Evolutionary conservation across 2,888 invertebrate genomes (phyloP), one percentile per base, ranked within the genome.

Genomic region (Prosapia bicincta): DNA sequence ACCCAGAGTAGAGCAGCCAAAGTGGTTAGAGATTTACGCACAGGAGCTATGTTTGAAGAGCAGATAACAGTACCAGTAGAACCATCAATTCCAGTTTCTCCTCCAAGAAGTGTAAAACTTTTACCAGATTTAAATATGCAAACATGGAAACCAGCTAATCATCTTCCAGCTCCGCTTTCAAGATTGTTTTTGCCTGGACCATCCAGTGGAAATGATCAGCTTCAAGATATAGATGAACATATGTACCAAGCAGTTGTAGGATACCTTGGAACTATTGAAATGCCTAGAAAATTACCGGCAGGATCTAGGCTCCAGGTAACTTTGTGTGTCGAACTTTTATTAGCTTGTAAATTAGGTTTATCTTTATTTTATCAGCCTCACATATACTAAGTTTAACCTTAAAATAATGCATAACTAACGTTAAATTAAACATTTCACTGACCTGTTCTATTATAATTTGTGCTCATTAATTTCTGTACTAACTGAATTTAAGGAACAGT

Each of bases 201-300:
- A 83, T 87, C 90, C 0, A 88, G 93, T 9, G 93, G 93, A 78
- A 93, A 93, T 70, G 66, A 68, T 65, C 70, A 54, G n/a, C 69
- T 72, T 9, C 70, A 65, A 66, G 78, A 79, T 24, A 20, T 28
- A 71, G 71, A 73, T 24, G 78, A 79, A 54, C 80, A 81, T 71
- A 80, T 81, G 7, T 84, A 83, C 82, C 90, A 93, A 80, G 94
- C 94, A 0, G 90, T 98, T 1, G 96, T 98, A 0, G 97, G 97
- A 0, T 98, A 98, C 85, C 88, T 98, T 69, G 98, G 98, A 25
- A 97, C 98, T 0, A 96, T 98, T 79, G 98, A 98, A 86, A 97
- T 98, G 88, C 97, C 98, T 0, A 92, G 93, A 84, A 92, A 94
- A 80, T 87, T 94, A 66, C 88, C 92, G 72, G 90, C 91, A 68